A percentile compares a stretch with the other conserved stretches of the same genome.
Evolutionary conservation across 1,140 invertebrate species (phyloP).

Genomic region (Heterodera schachtii): DNA sequence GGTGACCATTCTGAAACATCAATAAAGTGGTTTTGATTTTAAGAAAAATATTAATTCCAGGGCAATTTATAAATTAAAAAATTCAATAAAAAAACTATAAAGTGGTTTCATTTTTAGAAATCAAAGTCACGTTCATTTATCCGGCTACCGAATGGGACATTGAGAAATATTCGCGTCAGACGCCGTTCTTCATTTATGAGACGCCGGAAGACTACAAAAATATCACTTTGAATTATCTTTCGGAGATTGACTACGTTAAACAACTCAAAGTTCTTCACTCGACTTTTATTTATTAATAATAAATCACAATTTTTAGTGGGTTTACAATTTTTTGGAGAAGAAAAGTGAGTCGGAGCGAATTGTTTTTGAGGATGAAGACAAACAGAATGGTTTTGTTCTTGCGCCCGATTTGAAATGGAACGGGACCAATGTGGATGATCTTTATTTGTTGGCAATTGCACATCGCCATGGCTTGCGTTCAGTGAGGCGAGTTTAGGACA

Average conservation of each 20-base stretch:
- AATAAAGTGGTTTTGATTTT: no score
- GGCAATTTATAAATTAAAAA: no score
- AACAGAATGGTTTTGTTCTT: conserved; percentile 80
- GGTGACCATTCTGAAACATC: no score
- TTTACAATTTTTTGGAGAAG: conserved; percentile 92
- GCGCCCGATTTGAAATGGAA: conserved; percentile 87
- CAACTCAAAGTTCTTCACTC: conserved; percentile 29
- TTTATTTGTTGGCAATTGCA: conserved; percentile 83
- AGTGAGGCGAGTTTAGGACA: conserved; percentile 71
- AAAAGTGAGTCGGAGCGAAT: conserved; percentile 85
- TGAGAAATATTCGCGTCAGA: conserved; percentile 78
- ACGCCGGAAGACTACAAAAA: conserved; percentile 80
- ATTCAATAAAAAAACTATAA: no score
- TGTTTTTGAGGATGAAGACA: conserved; percentile 80
- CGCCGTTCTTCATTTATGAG: conserved; percentile 78
- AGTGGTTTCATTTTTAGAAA: conserved; percentile 65
- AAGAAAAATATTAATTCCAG: no score
- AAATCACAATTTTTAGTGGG: conserved; percentile 72
- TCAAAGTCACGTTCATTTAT: conserved; percentile 83
- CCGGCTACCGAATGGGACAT: conserved; percentile 90
- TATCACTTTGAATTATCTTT: conserved; percentile 78
- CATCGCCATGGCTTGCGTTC: conserved; percentile 76
- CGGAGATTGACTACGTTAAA: conserved; percentile 68
- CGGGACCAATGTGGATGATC: conserved; percentile 73
- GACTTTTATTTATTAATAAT: neutral